phyloP scores from a whole-genome alignment of 2,113 vertebrate species.

The Condylura cristata region DNA sequence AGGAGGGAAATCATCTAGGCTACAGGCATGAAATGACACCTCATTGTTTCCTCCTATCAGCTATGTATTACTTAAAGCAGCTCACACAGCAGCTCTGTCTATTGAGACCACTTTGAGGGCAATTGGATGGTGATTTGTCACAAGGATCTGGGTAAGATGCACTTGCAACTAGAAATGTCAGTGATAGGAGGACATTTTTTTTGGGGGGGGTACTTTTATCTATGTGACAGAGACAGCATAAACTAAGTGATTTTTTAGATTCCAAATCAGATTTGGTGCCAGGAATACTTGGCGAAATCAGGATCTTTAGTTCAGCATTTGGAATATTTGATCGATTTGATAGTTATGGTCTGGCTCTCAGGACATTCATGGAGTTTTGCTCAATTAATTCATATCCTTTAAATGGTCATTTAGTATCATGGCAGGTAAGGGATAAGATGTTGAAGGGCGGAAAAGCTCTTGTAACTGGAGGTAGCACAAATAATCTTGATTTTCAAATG shows the following conservation, averaged over 20 bases:
- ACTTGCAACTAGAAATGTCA: constrained; percentile 44
- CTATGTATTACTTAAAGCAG: constrained; percentile 28
- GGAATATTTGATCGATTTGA: background rate
- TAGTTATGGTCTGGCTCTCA: background rate
- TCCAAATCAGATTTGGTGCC: background rate
- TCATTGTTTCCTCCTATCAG: constrained; percentile 44
- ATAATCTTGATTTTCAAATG: constrained; percentile 11
- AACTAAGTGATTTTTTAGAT: background rate
- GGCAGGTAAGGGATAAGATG: background rate
- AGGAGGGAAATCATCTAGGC: background rate
- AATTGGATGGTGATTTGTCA: constrained; percentile 41
- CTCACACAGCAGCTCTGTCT: background rate
- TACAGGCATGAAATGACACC: constrained; percentile 7
- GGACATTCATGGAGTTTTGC: background rate
- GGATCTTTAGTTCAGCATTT: background rate
- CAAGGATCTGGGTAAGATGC: background rate
- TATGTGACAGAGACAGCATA: background rate
- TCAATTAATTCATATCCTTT: constrained; percentile 19
- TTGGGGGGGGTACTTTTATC: background rate
- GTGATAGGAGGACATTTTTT: background rate
- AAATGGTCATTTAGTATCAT: background rate
- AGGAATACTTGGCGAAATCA: background rate
- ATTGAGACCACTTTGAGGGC: background rate
- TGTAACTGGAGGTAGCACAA: background rate
- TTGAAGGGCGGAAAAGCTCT: background rate